These are phyloP conservation scores for Trisateles emortualis DNA, from an alignment of 2,888 invertebrate species.

Conservation along the genomic window DNA sequence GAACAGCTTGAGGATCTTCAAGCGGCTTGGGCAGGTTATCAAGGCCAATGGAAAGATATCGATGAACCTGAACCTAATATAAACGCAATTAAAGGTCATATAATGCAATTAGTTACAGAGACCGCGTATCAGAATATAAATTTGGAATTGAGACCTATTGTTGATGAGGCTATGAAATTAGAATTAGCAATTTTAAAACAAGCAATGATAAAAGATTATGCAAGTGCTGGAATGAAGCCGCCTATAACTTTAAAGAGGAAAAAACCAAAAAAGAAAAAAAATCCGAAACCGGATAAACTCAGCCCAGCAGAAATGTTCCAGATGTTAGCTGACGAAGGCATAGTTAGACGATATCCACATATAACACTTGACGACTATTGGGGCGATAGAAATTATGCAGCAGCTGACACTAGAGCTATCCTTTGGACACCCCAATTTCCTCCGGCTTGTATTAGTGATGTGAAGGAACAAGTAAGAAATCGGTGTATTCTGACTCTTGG, in stretches of 20 bases:
- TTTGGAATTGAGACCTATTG: constrained; percentile 88
- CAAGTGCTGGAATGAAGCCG: constrained; percentile 44
- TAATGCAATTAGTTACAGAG: constrained; percentile 89
- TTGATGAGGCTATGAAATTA: constrained; percentile 89
- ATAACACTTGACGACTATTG: constrained; percentile 88
- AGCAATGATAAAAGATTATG: constrained; percentile 80
- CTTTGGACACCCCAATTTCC: constrained; percentile 80
- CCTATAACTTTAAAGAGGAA: constrained; percentile 70
- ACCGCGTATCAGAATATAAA: constrained; percentile 89
- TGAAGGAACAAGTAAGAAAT: constrained; percentile 86
- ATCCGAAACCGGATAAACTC: constrained; percentile 88
- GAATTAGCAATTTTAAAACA: constrained; percentile 85
- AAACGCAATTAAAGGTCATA: constrained; percentile 88
- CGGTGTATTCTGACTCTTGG: constrained; percentile 88
- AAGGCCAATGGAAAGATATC: constrained; percentile 72
- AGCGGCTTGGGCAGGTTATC: constrained; percentile 66
- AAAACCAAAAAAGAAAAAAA: constrained; percentile 74
- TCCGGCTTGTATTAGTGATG: constrained; percentile 87
- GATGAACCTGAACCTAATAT: constrained; percentile 77
- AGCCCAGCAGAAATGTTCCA: constrained; percentile 90
- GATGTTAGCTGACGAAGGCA: constrained; percentile 89
- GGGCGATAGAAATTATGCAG: constrained; percentile 90
- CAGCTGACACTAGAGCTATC: constrained; percentile 80
- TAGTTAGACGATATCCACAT: constrained; percentile 89
- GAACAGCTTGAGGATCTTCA: constrained; percentile 52